Evolutionary conservation across 2,113 vertebrate genomes (phyloP).

Genomic region (Notiomystis cincta): DNA sequence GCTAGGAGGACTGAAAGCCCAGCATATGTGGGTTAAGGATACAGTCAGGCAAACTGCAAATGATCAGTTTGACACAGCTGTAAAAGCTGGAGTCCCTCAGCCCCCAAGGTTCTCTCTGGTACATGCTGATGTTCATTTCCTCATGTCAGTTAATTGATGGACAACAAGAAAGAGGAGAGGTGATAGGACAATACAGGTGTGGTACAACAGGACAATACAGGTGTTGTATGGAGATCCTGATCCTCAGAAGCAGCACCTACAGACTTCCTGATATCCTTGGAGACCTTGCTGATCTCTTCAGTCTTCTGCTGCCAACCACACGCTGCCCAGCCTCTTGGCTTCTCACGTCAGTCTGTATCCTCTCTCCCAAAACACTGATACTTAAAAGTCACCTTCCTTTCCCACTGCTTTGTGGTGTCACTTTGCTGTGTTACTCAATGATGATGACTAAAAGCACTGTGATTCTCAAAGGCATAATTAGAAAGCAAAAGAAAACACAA

Average conservation of each 20-base stretch:
- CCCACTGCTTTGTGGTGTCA: not conserved
- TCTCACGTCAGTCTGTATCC: not conserved
- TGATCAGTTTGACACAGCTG: not conserved
- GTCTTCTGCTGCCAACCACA: not conserved
- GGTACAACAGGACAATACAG: not conserved
- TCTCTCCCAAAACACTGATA: not conserved
- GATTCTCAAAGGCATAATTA: not conserved
- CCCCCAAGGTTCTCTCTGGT: not conserved
- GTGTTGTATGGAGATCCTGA: not conserved
- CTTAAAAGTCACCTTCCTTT: not conserved
- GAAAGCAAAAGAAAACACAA: not conserved
- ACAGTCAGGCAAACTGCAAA: not conserved
- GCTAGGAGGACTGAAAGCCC: not conserved
- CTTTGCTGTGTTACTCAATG: not conserved
- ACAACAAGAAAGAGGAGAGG: not conserved
- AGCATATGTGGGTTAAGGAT: not conserved
- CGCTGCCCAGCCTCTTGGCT: rapidly evolving
- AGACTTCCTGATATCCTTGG: not conserved
- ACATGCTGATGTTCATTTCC: not conserved
- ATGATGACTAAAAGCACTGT: not conserved
- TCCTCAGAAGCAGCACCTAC: not conserved
- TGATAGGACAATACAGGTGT: not conserved
- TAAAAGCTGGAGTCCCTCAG: not conserved
- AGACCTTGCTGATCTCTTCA: not conserved
- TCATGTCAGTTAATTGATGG: not conserved